phyloP scores from a whole-genome alignment of 1,140 invertebrate species.

The Pseudomyrmex flavicornis region DNA sequence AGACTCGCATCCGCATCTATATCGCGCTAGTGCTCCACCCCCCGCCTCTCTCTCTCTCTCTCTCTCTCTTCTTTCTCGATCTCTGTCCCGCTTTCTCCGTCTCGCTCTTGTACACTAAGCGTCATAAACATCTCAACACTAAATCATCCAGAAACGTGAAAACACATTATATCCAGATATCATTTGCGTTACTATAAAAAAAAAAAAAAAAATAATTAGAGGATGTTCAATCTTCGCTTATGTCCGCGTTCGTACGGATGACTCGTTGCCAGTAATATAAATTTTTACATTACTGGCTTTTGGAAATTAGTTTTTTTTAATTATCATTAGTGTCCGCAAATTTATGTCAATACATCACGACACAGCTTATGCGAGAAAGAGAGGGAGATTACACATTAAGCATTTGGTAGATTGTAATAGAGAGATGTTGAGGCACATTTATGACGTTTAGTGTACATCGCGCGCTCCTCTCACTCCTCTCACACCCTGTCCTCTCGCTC shows the following conservation, averaged over 20 bases:
- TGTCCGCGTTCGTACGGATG: too few species aligned
- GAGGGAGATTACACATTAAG: not conserved
- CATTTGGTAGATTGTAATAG: not conserved
- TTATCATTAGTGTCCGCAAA: too few species aligned
- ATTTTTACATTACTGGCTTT: too few species aligned
- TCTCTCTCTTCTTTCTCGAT: conserved; percentile 5
- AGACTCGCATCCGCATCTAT: conserved; percentile 71
- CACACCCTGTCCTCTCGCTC: conserved; percentile 21
- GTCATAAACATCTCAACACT: conserved; percentile 25
- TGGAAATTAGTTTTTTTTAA: too few species aligned
- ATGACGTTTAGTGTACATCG: conserved; percentile 43
- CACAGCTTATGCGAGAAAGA: too few species aligned
- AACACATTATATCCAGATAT: not conserved
- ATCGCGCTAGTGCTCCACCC: not conserved
- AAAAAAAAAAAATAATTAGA: not conserved
- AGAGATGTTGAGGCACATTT: conserved; percentile 24
- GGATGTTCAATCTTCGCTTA: too few species aligned
- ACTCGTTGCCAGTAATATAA: too few species aligned
- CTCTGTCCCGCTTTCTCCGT: not conserved
- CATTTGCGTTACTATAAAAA: not conserved
- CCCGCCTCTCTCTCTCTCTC: not conserved
- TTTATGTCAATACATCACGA: too few species aligned
- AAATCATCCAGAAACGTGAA: not conserved
- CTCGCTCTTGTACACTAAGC: conserved; percentile 30
- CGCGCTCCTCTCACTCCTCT: conserved; percentile 23